Conservation (phyloP, 2,888 invertebrate genomes). For the Dasypolia templi region DNA sequence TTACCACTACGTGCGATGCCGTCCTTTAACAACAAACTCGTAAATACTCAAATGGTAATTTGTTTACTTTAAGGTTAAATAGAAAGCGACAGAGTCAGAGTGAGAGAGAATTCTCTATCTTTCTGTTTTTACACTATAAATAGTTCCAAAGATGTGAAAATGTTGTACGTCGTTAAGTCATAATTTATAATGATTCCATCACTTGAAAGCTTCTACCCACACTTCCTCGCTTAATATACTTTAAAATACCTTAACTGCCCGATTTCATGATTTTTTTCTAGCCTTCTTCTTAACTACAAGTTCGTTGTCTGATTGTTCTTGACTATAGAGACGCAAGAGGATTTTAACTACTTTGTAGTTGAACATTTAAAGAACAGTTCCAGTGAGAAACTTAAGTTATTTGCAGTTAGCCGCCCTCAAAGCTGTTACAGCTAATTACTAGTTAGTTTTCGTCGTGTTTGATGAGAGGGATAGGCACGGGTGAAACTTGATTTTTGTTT, state of each 20-base stretch:
- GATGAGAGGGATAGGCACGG: too few relatives aligned
- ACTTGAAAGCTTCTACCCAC: constrained; percentile 1
- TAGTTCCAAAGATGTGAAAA: not conserved
- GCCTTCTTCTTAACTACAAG: not conserved
- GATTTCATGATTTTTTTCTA: not conserved
- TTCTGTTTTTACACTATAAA: not conserved
- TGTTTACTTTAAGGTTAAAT: too few relatives aligned
- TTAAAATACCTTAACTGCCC: not conserved
- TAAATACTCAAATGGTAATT: not conserved
- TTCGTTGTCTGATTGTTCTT: not conserved
- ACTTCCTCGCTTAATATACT: not conserved
- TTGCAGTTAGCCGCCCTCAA: too few relatives aligned
- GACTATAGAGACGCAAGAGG: too few relatives aligned
- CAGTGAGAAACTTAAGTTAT: too few relatives aligned
- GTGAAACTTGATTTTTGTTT: too few relatives aligned
- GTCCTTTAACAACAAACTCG: too few relatives aligned
- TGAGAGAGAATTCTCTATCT: not conserved
- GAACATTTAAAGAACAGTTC: too few relatives aligned
- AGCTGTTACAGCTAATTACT: too few relatives aligned
- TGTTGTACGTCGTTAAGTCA: not conserved
- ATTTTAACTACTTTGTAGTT: too few relatives aligned
- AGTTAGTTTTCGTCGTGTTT: too few relatives aligned
- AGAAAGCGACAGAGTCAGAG: too few relatives aligned
- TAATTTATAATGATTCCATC: not conserved
- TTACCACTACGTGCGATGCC: not conserved